Percentiles rank a stretch among this genome's conserved stretches.
Evolutionary conservation across 1,140 invertebrate species (phyloP).

Genomic region (Wasmannia auropunctata): DNA sequence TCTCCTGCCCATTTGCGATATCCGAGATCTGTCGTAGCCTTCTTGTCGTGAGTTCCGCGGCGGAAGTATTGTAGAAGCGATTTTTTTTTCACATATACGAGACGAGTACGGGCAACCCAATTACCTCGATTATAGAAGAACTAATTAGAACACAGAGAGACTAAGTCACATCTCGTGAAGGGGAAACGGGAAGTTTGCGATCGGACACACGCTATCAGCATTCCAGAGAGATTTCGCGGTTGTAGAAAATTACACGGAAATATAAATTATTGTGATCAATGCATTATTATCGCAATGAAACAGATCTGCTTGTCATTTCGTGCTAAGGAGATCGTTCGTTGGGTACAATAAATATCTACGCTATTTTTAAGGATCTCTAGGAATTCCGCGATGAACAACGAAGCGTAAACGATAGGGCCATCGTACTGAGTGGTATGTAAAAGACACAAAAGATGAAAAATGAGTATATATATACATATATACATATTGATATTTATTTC

Average conservation of each 20-base stretch:
- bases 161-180: background rate
- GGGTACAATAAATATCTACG: constrained; percentile 59
- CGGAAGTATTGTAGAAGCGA: constrained; percentile 50
- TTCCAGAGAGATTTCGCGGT: constrained; percentile 62
- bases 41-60: constrained; percentile 44
- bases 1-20: background rate
- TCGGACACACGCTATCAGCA: constrained; percentile 58
- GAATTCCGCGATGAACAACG: constrained; percentile 48
- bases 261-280: constrained; percentile 40
- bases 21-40: background rate
- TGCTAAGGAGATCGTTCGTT: background rate
- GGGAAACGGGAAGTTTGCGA: constrained; percentile 17
- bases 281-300: constrained; percentile 19
- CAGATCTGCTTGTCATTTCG: constrained; percentile 7
- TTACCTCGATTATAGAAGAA: constrained; percentile 75
- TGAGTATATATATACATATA: no score
- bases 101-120: constrained; percentile 67
- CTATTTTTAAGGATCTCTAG: constrained; percentile 57
- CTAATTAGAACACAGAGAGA: constrained; percentile 44
- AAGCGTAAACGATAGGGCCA: constrained; percentile 4
- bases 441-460: background rate
- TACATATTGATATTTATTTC: constrained; percentile 41
- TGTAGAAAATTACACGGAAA: constrained; percentile 12
- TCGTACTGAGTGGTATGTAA: background rate
- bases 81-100: constrained; percentile 27